Evolutionary conservation across 2,888 invertebrate species (phyloP).

Genomic region (Serripes groenlandicus): DNA sequence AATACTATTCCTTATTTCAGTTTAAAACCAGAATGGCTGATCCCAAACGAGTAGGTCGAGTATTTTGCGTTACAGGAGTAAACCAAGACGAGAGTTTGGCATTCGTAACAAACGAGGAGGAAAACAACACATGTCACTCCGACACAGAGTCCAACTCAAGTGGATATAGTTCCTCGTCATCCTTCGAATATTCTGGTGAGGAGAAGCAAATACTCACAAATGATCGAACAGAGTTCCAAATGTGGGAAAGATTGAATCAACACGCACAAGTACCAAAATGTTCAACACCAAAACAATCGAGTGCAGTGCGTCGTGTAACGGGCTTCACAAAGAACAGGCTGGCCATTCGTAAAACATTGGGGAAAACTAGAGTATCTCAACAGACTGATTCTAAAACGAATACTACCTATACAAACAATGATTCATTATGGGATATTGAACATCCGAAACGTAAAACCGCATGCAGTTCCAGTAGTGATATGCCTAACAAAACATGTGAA

Average conservation of each 20-base stretch:
- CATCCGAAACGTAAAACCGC: no score
- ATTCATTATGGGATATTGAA: constrained; percentile 62
- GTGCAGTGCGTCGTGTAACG: neutral
- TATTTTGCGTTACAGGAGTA: constrained; percentile 59
- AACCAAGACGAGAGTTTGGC: neutral
- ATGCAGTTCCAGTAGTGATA: no score
- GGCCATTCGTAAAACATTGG: constrained; percentile 6
- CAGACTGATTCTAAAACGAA: neutral
- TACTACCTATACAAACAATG: neutral
- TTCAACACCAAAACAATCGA: constrained; percentile 53
- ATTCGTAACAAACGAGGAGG: neutral
- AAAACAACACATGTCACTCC: constrained; percentile 20
- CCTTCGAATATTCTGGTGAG: constrained; percentile 62
- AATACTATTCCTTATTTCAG: constrained; percentile 23
- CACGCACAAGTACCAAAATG: constrained; percentile 39
- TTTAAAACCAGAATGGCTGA: constrained; percentile 12
- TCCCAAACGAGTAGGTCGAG: constrained; percentile 34
- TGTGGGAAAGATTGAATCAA: constrained; percentile 53
- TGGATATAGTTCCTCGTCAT: constrained; percentile 66
- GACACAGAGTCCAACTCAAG: constrained; percentile 61
- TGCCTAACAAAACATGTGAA: neutral
- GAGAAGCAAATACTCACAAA: constrained; percentile 56
- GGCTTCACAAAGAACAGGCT: constrained; percentile 2
- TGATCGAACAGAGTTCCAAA: constrained; percentile 57
- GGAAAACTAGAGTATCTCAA: neutral